Percentiles rank a stretch among this genome's conserved stretches.
These are phyloP conservation scores for Thamnophis elegans DNA, from an alignment of 2,797 vertebrate genomes.

Conservation along the genomic window DNA sequence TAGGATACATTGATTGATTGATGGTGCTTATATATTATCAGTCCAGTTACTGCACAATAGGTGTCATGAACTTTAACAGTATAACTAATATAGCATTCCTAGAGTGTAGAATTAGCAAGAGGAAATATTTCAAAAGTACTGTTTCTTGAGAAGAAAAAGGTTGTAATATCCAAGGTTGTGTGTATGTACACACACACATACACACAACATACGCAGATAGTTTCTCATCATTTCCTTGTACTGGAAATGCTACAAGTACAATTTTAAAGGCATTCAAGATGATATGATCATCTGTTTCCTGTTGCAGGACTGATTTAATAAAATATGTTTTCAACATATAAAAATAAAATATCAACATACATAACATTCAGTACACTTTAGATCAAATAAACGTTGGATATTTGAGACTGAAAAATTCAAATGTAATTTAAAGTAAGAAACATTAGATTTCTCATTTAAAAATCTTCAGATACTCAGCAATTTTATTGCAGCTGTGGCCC, in stretches of 20 bases:
- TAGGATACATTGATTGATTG: background rate
- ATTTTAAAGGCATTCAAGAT: slow-evolving; percentile 17
- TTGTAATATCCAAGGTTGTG: background rate
- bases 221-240: background rate
- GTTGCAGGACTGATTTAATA: background rate
- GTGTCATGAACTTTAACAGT: background rate
- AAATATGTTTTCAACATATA: background rate
- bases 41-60: background rate
- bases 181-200: too few species aligned
- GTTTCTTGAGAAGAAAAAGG: background rate
- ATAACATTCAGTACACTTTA: background rate
- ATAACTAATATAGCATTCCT: background rate
- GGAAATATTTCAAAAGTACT: background rate
- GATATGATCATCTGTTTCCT: background rate
- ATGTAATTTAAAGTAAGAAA: background rate
- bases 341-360: background rate
- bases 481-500: background rate
- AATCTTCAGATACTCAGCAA: background rate
- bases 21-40: background rate
- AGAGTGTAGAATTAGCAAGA: background rate
- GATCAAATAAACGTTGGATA: background rate
- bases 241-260: background rate
- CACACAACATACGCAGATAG: background rate
- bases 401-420: background rate
- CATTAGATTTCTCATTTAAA: background rate